These are phyloP conservation scores for Patella caerulea DNA, from an alignment of 2,888 invertebrate genomes.

Conservation along the genomic window DNA sequence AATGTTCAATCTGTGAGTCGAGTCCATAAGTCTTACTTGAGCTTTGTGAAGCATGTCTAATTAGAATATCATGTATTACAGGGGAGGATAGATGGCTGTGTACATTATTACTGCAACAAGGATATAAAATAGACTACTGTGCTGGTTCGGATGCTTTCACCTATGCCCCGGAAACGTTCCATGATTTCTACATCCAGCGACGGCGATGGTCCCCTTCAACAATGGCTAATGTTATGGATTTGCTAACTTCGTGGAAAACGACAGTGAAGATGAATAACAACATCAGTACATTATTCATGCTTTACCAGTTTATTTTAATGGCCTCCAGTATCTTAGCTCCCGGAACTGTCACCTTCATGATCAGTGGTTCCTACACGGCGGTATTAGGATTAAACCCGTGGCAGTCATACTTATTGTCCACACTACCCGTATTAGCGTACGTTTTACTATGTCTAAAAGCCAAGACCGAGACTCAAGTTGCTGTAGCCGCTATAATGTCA, in stretches of 20 bases:
- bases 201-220: slow-evolving; percentile 67
- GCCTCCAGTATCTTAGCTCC: slow-evolving; percentile 52
- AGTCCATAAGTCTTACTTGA: no score
- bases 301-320: slow-evolving; percentile 56
- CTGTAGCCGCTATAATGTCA: slow-evolving; percentile 71
- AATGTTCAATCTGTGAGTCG: no score
- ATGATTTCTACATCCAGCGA: slow-evolving; percentile 66
- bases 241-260: slow-evolving; percentile 50
- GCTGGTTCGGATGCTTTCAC: slow-evolving; percentile 65
- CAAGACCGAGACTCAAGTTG: slow-evolving; percentile 90
- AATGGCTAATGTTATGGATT: slow-evolving; percentile 64
- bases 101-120: slow-evolving; percentile 63
- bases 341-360: slow-evolving; percentile 71
- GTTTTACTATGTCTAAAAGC: slow-evolving; percentile 94
- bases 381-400: slow-evolving; percentile 96
- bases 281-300: slow-evolving; percentile 56
- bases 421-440: slow-evolving; percentile 90
- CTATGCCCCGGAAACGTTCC: slow-evolving; percentile 62
- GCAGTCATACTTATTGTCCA: slow-evolving; percentile 94
- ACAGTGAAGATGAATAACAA: slow-evolving; percentile 57
- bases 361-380: slow-evolving; percentile 98
- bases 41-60: no score
- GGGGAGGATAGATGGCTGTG: slow-evolving; percentile 69
- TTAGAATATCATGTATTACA: slow-evolving; percentile 23
- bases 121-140: slow-evolving; percentile 65